Percentiles rank a stretch among this genome's conserved stretches.
Evolutionary conservation across 2,888 invertebrate species (phyloP).

Genomic region (Drosophila putrida): DNA sequence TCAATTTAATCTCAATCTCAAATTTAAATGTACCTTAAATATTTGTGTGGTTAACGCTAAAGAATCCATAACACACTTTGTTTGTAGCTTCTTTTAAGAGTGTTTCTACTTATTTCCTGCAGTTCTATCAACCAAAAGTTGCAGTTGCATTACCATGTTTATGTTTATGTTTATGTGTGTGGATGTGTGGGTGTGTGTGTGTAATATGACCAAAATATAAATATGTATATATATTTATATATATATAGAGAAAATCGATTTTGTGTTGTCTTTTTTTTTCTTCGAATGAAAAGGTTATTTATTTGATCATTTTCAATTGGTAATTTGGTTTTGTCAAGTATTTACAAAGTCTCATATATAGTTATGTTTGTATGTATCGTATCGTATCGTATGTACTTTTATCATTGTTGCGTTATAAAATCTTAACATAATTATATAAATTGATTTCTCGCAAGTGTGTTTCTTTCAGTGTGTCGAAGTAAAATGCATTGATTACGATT

Average conservation of each 20-base stretch:
- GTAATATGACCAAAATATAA: slow-evolving; percentile 42
- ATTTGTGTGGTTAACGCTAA: slow-evolving; percentile 65
- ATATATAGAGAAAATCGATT: slow-evolving; percentile 54
- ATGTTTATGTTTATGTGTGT: slow-evolving; percentile 15
- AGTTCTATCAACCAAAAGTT: slow-evolving; percentile 31
- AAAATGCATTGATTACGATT: slow-evolving; percentile 72
- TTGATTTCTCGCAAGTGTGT: slow-evolving; percentile 57
- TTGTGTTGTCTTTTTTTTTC: slow-evolving; percentile 47
- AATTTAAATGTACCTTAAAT: slow-evolving; percentile 66
- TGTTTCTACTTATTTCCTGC: slow-evolving; percentile 29
- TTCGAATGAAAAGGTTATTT: slow-evolving; percentile 71
- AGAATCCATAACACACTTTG: slow-evolving; percentile 64
- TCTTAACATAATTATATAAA: slow-evolving; percentile 77
- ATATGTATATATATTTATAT: slow-evolving; percentile 32
- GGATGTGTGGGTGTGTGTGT: slow-evolving; percentile 19
- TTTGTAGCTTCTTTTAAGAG: slow-evolving; percentile 27
- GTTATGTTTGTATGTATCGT: slow-evolving; percentile 36
- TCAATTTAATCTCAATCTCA: slow-evolving; percentile 48
- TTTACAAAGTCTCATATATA: slow-evolving; percentile 73
- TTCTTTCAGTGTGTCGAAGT: slow-evolving; percentile 32
- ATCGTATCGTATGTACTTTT: slow-evolving; percentile 46
- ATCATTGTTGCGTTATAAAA: slow-evolving; percentile 71
- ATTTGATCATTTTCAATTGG: slow-evolving; percentile 57
- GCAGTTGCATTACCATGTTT: slow-evolving; percentile 13
- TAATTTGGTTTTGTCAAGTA: slow-evolving; percentile 65